These are phyloP conservation scores for Grallaria varia DNA, from an alignment of 2,113 vertebrate species.

Conservation along the genomic window DNA sequence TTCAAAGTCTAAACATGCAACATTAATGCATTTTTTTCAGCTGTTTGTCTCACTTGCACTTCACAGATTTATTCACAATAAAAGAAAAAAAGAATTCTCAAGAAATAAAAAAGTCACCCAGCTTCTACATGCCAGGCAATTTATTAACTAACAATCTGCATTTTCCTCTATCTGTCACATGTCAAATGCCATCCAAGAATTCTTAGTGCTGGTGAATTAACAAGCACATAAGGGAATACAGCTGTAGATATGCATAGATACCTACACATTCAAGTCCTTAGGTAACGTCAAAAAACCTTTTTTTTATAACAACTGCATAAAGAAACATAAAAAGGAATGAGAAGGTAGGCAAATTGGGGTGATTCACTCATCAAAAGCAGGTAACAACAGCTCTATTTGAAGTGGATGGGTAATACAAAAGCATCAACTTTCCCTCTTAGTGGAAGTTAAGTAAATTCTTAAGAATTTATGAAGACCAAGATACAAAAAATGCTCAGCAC, in stretches of 20 bases:
- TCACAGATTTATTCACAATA: neutral
- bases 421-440: neutral
- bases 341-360: neutral
- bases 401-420: neutral
- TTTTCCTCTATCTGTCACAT: conserved; percentile 12
- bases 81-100: neutral
- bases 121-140: neutral
- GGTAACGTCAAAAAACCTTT: neutral
- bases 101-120: neutral
- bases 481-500: neutral
- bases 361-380: neutral
- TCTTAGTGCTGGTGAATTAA: conserved; percentile 1
- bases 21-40: conserved; percentile 15
- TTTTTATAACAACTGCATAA: neutral
- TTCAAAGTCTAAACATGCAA: conserved; percentile 6
- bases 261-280: neutral
- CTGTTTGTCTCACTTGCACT: conserved; percentile 38
- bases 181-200: neutral
- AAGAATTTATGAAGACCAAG: neutral
- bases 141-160: conserved; percentile 32
- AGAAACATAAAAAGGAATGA: neutral
- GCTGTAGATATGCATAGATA: neutral
- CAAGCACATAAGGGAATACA: conserved; percentile 17
- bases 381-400: neutral
- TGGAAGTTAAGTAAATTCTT: neutral